A percentile compares a stretch with the other conserved stretches of the same genome.
Conservation (phyloP, 64 coral and sea anemone species). For the Porites lutea region DNA sequence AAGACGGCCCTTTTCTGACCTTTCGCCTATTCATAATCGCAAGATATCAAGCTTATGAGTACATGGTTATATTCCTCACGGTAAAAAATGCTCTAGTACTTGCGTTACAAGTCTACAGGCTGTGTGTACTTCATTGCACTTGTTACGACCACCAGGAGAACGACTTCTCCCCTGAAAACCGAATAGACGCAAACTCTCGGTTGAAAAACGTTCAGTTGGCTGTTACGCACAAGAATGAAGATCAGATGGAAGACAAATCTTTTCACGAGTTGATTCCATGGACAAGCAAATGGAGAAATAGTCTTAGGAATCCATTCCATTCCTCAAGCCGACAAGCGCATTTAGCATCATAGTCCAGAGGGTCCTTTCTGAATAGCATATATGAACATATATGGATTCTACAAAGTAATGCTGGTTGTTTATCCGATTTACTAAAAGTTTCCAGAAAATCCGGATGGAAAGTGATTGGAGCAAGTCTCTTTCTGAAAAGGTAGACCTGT, state of each 20-base stretch:
- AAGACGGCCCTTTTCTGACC: constrained; percentile 91
- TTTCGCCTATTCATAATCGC: constrained; percentile 92
- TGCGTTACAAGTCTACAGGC: constrained; percentile 76
- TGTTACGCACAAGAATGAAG: constrained; percentile 64
- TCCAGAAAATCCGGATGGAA: too few species aligned
- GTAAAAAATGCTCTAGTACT: constrained; percentile 88
- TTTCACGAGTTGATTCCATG: neutral
- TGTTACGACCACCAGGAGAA: constrained; percentile 92
- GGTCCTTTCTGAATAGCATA: too few species aligned
- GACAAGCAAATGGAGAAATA: neutral
- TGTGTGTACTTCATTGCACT: constrained; percentile 82
- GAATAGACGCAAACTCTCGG: constrained; percentile 84
- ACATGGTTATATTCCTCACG: constrained; percentile 92
- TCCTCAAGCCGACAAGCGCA: neutral
- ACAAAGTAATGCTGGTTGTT: too few species aligned
- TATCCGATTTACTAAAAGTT: too few species aligned
- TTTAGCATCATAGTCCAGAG: neutral
- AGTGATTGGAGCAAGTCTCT: too few species aligned
- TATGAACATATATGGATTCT: too few species aligned
- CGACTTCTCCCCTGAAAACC: constrained; percentile 91
- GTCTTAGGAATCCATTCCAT: constrained; percentile 3
- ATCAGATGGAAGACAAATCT: neutral
- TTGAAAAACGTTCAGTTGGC: constrained; percentile 89
- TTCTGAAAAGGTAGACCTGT: too few species aligned
- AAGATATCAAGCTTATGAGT: constrained; percentile 79